Evolutionary conservation across 2,113 vertebrate species (phyloP).

Genomic region (Rhinolophus ferrumequinum): DNA sequence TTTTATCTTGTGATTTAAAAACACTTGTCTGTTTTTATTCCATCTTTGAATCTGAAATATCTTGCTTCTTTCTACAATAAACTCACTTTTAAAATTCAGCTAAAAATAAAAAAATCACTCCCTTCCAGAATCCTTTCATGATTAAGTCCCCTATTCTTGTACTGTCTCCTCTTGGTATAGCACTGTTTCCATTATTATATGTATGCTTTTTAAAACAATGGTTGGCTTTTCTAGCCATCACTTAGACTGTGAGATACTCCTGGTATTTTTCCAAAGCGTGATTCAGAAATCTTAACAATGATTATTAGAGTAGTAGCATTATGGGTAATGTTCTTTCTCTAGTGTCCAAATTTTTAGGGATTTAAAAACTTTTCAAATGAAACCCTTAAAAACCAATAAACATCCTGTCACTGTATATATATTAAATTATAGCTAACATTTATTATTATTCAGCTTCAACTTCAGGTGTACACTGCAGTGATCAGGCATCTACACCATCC

Average conservation of each 20-base stretch:
- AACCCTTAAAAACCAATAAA: not conserved
- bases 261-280: not conserved
- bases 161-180: not conserved
- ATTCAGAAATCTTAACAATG: not conserved
- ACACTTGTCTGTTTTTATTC: not conserved
- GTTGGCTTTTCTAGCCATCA: not conserved
- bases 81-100: conserved; percentile 24
- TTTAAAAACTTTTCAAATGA: not conserved
- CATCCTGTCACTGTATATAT: too few species aligned
- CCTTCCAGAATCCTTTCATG: not conserved
- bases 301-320: not conserved
- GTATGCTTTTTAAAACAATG: not conserved
- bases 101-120: not conserved
- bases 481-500: too few species aligned
- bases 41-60: conserved; percentile 16
- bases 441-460: too few species aligned
- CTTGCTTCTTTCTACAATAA: conserved; percentile 17
- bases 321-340: not conserved
- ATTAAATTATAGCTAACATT: too few species aligned
- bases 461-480: too few species aligned
- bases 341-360: not conserved
- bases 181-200: not conserved
- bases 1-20: not conserved
- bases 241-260: not conserved
- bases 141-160: not conserved